Conservation (phyloP, 2,113 vertebrate genomes). For the Struthio camelus region DNA sequence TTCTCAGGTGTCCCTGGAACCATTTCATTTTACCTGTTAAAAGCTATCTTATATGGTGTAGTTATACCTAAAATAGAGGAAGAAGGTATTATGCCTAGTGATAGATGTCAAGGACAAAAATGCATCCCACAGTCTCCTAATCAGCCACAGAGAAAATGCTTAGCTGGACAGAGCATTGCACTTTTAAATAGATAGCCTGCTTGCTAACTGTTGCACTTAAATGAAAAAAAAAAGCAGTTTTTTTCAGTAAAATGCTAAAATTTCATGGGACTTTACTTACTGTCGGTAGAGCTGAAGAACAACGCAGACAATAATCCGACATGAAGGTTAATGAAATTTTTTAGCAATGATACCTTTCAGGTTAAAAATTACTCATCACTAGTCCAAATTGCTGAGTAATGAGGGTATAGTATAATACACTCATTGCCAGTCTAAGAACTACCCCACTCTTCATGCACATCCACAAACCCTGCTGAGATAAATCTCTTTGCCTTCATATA, state of each 20-base stretch:
- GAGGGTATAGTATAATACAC: neutral
- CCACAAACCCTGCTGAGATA: neutral
- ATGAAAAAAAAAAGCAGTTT: neutral
- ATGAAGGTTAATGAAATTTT: neutral
- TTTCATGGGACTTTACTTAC: neutral
- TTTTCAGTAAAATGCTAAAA: neutral
- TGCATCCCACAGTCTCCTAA: neutral
- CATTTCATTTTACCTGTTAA: neutral
- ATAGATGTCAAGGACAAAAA: neutral
- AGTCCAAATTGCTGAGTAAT: neutral
- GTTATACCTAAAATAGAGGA: neutral
- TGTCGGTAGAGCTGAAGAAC: neutral
- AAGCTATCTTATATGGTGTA: neutral
- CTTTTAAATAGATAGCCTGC: neutral
- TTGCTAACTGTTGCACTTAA: neutral
- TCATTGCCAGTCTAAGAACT: neutral
- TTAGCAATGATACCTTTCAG: neutral
- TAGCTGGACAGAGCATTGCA: neutral
- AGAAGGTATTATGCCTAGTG: neutral
- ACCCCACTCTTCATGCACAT: neutral
- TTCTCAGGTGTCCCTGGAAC: neutral
- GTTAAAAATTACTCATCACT: neutral
- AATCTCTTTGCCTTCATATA: neutral
- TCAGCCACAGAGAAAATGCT: neutral
- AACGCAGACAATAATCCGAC: neutral